phyloP scores from a whole-genome alignment of 1,140 invertebrate genomes.

The Ridgeia piscesae region DNA sequence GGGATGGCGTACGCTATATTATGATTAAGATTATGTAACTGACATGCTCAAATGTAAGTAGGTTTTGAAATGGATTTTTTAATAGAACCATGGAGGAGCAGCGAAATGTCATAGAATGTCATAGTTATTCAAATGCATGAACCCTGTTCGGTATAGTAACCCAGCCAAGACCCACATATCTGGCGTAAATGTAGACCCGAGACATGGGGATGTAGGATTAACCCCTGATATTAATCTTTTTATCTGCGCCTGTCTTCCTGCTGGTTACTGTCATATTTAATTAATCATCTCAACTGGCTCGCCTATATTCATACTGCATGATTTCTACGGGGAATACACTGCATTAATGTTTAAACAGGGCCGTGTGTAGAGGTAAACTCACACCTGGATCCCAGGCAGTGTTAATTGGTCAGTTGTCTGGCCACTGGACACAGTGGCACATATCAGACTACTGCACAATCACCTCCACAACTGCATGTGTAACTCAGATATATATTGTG shows the following conservation, averaged over 20 bases:
- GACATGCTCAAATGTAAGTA: no score
- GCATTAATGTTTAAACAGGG: not conserved
- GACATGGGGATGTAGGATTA: not conserved
- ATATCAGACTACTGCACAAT: not conserved
- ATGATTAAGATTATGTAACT: no score
- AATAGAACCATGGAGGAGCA: no score
- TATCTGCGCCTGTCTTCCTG: not conserved
- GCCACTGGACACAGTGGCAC: not conserved
- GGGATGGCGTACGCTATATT: no score
- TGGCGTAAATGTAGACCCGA: not conserved
- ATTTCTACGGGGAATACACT: not conserved
- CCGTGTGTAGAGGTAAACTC: not conserved
- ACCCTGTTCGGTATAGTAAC: not conserved
- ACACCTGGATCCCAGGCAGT: not conserved
- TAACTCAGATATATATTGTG: not conserved
- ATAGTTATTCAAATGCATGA: no score
- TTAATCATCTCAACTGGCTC: not conserved
- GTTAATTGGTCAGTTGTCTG: not conserved
- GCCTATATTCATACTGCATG: not conserved
- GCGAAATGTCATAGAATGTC: no score
- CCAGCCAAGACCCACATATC: not conserved
- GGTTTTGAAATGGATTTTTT: no score
- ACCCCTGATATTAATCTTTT: not conserved
- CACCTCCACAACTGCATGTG: not conserved
- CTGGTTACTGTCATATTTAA: not conserved